These are phyloP conservation scores for Pedicia rivosa DNA, from an alignment of 2,888 invertebrate species.

Conservation along the genomic window DNA sequence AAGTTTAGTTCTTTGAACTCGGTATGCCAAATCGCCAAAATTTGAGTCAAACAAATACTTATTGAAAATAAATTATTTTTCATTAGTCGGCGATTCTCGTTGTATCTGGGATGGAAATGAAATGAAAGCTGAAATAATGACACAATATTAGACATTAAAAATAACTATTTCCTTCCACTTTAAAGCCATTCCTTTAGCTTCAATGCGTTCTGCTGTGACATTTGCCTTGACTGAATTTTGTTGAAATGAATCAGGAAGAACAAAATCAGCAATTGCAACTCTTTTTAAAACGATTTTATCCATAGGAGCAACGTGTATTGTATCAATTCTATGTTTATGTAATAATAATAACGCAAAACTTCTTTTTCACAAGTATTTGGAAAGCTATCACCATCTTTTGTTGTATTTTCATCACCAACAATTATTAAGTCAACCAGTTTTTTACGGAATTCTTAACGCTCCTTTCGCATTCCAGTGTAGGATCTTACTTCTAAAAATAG, in stretches of 20 bases:
- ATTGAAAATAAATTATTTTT: slow-evolving; percentile 51
- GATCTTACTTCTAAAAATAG: too few relatives aligned
- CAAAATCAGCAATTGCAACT: slow-evolving; percentile 81
- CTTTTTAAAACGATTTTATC: slow-evolving; percentile 53
- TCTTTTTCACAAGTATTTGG: slow-evolving; percentile 50
- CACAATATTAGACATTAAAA: slow-evolving; percentile 10
- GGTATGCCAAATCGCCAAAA: slow-evolving; percentile 65
- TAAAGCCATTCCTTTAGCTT: slow-evolving; percentile 44
- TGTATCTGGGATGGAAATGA: too few relatives aligned
- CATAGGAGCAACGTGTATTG: slow-evolving; percentile 73
- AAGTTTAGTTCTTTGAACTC: slow-evolving; percentile 42
- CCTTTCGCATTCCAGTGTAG: too few relatives aligned
- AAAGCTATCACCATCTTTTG: slow-evolving; percentile 33
- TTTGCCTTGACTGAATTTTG: slow-evolving; percentile 25
- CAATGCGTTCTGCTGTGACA: slow-evolving; percentile 36
- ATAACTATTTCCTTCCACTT: slow-evolving; percentile 42
- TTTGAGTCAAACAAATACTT: slow-evolving; percentile 66
- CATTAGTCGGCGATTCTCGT: slow-evolving; percentile 34
- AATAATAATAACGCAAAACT: slow-evolving; percentile 72
- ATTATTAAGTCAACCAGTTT: slow-evolving; percentile 61
- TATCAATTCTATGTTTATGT: slow-evolving; percentile 80
- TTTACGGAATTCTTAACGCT: slow-evolving; percentile 68
- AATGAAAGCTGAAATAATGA: too few relatives aligned
- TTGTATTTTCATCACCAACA: slow-evolving; percentile 30
- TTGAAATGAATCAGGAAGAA: slow-evolving; percentile 55